These are phyloP conservation scores for Mystacides longicornis DNA, from an alignment of 2,888 invertebrate species.

Conservation along the genomic window DNA sequence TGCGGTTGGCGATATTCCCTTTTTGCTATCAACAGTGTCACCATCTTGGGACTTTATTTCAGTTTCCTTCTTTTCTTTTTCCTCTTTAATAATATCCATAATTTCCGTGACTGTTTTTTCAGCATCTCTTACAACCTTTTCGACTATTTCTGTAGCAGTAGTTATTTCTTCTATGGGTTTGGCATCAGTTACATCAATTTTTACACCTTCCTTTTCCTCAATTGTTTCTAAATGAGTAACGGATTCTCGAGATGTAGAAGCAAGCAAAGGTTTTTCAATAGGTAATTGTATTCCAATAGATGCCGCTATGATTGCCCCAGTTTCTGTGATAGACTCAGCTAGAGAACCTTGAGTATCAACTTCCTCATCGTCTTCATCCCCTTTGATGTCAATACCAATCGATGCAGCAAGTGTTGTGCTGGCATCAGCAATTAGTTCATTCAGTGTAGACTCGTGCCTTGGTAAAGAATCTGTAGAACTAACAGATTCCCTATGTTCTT, in stretches of 20 bases:
- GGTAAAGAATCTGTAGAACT: conserved; percentile 10
- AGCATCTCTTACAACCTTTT: conserved; percentile 12
- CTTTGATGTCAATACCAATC: conserved; percentile 18
- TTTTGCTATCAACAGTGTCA: background rate
- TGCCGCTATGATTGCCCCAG: conserved; percentile 11
- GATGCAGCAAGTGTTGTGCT: conserved; percentile 22
- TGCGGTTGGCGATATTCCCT: conserved; percentile 21
- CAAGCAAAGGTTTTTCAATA: conserved; percentile 6
- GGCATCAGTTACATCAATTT: conserved; percentile 4
- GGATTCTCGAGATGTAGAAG: conserved; percentile 11
- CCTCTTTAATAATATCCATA: conserved; percentile 13
- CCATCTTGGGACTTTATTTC: conserved; percentile 6
- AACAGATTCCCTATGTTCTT: conserved; percentile 5
- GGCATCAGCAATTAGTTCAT: conserved; percentile 19
- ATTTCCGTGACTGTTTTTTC: conserved; percentile 15
- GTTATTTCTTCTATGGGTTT: conserved; percentile 10
- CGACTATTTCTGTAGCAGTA: conserved; percentile 10
- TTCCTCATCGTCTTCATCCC: conserved; percentile 7
- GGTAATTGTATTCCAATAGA: conserved; percentile 12
- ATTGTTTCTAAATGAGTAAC: background rate
- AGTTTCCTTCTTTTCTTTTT: conserved; percentile 3
- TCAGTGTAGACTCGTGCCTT: conserved; percentile 6
- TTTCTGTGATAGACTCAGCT: conserved; percentile 11
- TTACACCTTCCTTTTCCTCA: conserved; percentile 2
- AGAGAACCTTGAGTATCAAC: conserved; percentile 12